Percentiles rank a stretch among this genome's conserved stretches.
These are phyloP conservation scores for Sebastes minor DNA, from an alignment of 2,797 vertebrate genomes.

Conservation along the genomic window DNA sequence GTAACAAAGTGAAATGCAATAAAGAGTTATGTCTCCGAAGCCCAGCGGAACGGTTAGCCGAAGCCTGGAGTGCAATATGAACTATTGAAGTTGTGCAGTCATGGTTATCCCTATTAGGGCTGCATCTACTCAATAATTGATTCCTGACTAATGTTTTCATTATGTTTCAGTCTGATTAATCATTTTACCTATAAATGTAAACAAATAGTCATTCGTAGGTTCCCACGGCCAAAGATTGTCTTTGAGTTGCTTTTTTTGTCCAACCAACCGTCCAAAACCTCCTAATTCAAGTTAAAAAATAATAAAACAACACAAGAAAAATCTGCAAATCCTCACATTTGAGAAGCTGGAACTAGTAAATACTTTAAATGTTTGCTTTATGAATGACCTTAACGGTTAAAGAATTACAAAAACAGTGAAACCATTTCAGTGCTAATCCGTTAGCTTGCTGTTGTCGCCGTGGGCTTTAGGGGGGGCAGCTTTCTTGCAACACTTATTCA, in stretches of 20 bases:
- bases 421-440: neutral
- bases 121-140: neutral
- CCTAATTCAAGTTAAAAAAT: neutral
- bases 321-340: neutral
- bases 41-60: neutral
- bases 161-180: neutral
- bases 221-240: neutral
- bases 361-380: neutral
- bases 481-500: neutral
- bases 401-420: neutral
- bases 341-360: neutral
- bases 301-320: neutral
- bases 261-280: neutral
- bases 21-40: neutral
- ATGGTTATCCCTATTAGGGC: neutral
- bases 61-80: conserved; percentile 6
- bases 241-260: neutral
- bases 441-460: neutral
- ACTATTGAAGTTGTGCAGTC: neutral
- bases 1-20: conserved; percentile 14
- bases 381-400: neutral
- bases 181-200: neutral
- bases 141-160: neutral
- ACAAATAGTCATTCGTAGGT: neutral
- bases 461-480: neutral